Percentiles rank a stretch among this genome's conserved stretches.
Evolutionary conservation across 2,888 invertebrate species (phyloP).

Genomic region (Pimpla rufipes): DNA sequence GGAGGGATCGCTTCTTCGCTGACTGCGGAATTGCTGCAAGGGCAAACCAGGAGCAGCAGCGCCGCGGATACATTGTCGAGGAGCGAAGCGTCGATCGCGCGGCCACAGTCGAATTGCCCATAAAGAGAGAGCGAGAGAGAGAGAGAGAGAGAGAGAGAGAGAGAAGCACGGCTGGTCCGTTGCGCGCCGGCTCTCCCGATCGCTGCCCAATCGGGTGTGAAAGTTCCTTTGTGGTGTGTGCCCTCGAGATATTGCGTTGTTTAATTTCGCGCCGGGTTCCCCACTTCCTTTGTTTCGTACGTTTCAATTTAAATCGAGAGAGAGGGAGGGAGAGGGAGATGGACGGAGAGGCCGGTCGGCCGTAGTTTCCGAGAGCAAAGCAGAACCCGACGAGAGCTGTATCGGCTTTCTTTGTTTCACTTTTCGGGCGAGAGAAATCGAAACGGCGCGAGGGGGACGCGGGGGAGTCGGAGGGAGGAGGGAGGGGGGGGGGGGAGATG

Average conservation of each 20-base stretch:
- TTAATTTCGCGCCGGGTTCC: constrained; percentile 80
- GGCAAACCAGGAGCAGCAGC: constrained; percentile 32
- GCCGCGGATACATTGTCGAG: constrained; percentile 25
- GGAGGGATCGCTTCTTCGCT: constrained; percentile 54
- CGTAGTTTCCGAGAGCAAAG: constrained; percentile 23
- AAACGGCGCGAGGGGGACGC: neutral
- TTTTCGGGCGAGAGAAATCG: constrained; percentile 44
- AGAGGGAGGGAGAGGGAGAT: constrained; percentile 56
- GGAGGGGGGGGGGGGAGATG: constrained; percentile 50
- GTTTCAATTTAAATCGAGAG: constrained; percentile 83
- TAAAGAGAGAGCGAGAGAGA: too few species aligned
- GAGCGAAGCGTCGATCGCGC: constrained; percentile 22
- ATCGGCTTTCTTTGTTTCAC: constrained; percentile 42
- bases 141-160: too few species aligned
- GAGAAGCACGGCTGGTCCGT: constrained; percentile 39
- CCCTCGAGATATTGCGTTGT: constrained; percentile 83
- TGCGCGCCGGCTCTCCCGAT: constrained; percentile 53
- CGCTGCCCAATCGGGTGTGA: constrained; percentile 83
- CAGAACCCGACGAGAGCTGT: constrained; percentile 9
- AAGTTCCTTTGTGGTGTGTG: constrained; percentile 81
- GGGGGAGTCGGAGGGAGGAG: constrained; percentile 30
- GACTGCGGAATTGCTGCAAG: constrained; percentile 65
- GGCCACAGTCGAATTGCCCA: constrained; percentile 52
- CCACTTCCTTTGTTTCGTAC: constrained; percentile 83
- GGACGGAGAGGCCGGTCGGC: constrained; percentile 35